Base-by-base conservation (phyloP, 2,888 invertebrate genomes). In the Catotricha subobsoleta region DNA sequence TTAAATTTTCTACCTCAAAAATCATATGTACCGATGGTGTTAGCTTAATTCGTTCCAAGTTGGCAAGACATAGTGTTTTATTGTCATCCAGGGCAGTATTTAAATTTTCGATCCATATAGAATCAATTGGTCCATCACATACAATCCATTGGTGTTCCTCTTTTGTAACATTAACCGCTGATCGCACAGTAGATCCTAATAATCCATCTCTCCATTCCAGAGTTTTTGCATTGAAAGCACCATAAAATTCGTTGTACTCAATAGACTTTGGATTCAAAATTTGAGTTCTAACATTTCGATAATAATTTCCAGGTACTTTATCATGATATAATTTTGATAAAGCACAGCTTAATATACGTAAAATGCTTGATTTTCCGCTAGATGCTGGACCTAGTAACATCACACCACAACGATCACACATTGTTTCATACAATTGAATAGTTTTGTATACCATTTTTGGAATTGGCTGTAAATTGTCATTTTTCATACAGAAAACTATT, bases 91-190 rank as follows among this genome's bases (percentile, higher is more conserved):
- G 66, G 0, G 88, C 88, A 0, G 90, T 87, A 59, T 90, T 90
- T 73, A 91, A 76, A 56, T 88, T 90, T 60, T 91, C 91, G 47
- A 91, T 90, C 90, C 91, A 91, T 16, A 88, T 78, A 0, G 90
- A 88, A 58, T 90, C 90, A 1, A 91, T 88, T 0, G 84, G 90
- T 0, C 90, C 90, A 56, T 90, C 90, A 58, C 87, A 88, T 31
- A 88, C 74, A 40, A 90, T 71, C 90, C 90, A 91, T 54, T 90
- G 88, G 56, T 90, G 88, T 50, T 86, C 77, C 42, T 74, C 67
- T 4, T 66, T 62, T 48, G 56, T 57, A 1, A 52, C 50, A 43
- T 44, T 50, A 8, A 55, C 53, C 6, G 60, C 62, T 0, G 48
- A 49, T 20, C 59, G 54, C 2, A 62, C 58, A 1, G 64, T 64